These are phyloP conservation scores for Drosophila nasuta DNA, from an alignment of 1,140 invertebrate species.

Conservation along the genomic window DNA sequence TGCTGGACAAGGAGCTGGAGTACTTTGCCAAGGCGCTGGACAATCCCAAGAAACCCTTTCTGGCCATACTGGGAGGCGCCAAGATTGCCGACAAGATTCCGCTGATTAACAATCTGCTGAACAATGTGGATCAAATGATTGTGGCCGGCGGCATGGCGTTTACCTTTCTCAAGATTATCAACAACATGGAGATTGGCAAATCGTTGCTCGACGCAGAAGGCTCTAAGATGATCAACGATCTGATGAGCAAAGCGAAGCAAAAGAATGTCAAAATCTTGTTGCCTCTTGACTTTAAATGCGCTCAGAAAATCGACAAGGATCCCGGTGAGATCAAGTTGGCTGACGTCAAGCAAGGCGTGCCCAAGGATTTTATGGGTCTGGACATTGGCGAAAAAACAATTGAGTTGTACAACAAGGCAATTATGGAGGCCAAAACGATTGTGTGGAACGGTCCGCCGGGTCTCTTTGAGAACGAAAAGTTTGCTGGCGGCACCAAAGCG, in stretches of 20 bases:
- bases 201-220: conserved; percentile 98
- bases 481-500: conserved; percentile 94
- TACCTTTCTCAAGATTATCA: conserved; percentile 97
- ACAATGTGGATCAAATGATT: conserved; percentile 99
- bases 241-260: conserved; percentile 95
- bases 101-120: conserved; percentile 98
- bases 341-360: conserved; percentile 91
- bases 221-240: conserved; percentile 94
- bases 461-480: conserved; percentile 98
- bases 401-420: conserved; percentile 91
- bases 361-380: conserved; percentile 95
- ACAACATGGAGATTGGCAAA: conserved; percentile 97
- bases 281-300: conserved; percentile 98
- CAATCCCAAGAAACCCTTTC: conserved; percentile 96
- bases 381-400: conserved; percentile 95
- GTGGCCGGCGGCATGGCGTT: conserved; percentile 99
- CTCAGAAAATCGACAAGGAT: conserved; percentile 97
- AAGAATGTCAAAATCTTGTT: conserved; percentile 97
- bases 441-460: conserved; percentile 99
- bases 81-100: conserved; percentile 99
- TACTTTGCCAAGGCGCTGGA: conserved; percentile 99
- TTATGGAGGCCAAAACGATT: conserved; percentile 96
- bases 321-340: conserved; percentile 91
- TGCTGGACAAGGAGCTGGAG: conserved; percentile 98
- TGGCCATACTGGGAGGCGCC: conserved; percentile 99